A percentile compares a stretch with the other conserved stretches of the same genome.
Conservation (phyloP, 1,140 invertebrate species). For the Lepidotrigona ventralis region DNA sequence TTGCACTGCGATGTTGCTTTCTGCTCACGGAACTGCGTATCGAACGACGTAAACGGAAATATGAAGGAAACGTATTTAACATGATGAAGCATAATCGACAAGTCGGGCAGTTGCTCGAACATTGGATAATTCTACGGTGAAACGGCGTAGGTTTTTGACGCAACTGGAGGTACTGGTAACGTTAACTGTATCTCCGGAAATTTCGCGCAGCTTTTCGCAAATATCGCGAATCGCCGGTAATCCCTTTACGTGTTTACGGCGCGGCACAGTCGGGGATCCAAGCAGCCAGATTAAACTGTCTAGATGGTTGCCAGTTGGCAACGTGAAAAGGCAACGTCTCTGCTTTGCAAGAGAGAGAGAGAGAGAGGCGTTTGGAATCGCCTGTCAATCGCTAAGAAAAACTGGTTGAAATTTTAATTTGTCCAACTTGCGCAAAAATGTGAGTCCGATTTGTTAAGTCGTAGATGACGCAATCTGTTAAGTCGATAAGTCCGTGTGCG, state of each 20-base stretch:
- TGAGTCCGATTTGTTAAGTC: too few species aligned
- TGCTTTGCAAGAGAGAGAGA: neutral
- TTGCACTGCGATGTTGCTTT: too few species aligned
- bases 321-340: too few species aligned
- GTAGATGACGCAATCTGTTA: neutral
- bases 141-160: slow-evolving; percentile 13
- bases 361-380: too few species aligned
- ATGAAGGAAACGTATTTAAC: too few species aligned
- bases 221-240: slow-evolving; percentile 19
- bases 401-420: slow-evolving; percentile 1
- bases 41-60: too few species aligned
- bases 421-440: too few species aligned
- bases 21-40: too few species aligned
- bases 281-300: neutral
- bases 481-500: too few species aligned
- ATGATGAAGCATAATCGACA: slow-evolving; percentile 3
- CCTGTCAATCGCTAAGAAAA: too few species aligned
- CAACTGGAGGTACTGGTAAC: slow-evolving; percentile 32
- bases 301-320: neutral
- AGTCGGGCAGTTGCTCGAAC: neutral
- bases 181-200: slow-evolving; percentile 37
- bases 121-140: slow-evolving; percentile 15
- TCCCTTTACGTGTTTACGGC: neutral
- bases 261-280: neutral
- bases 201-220: slow-evolving; percentile 32